phyloP scores from a whole-genome alignment of 1,140 invertebrate species.

The Pseudomyrmex sp. region DNA sequence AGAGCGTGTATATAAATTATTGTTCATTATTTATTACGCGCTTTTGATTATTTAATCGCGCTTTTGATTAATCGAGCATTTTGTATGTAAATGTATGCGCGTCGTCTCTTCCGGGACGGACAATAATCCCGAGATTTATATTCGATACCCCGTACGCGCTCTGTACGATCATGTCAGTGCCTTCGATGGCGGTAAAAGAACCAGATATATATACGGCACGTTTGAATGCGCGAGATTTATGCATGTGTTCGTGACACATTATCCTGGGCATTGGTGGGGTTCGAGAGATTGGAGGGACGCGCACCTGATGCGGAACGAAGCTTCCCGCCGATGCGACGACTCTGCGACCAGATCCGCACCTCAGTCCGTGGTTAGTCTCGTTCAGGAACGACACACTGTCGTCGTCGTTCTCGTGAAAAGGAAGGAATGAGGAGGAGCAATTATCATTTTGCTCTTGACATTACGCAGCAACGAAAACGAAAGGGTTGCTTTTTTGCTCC shows the following conservation, averaged over 20 bases:
- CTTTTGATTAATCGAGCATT: slow-evolving; percentile 42
- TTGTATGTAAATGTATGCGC: neutral
- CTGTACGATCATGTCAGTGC: slow-evolving; percentile 8
- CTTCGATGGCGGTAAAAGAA: neutral
- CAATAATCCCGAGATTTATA: slow-evolving; percentile 42
- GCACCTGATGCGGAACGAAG: slow-evolving; percentile 62
- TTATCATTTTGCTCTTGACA: slow-evolving; percentile 44
- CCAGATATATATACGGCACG: neutral
- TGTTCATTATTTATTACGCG: slow-evolving; percentile 5
- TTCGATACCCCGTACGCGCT: neutral
- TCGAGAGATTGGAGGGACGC: slow-evolving; percentile 41
- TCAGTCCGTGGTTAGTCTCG: slow-evolving; percentile 64
- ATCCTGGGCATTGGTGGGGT: slow-evolving; percentile 43
- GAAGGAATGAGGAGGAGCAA: no score
- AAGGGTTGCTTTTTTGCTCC: slow-evolving; percentile 4
- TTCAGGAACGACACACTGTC: slow-evolving; percentile 49
- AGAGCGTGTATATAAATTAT: neutral
- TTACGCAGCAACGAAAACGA: slow-evolving; percentile 30
- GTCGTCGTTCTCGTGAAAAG: neutral
- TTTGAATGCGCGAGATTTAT: slow-evolving; percentile 33
- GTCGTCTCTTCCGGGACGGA: neutral
- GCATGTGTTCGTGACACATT: slow-evolving; percentile 41
- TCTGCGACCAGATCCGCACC: slow-evolving; percentile 38
- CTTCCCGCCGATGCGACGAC: slow-evolving; percentile 49
- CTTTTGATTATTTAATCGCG: slow-evolving; percentile 31